phyloP scores from a whole-genome alignment of 2,113 vertebrate genomes.

The Crypturellus undulatus region DNA sequence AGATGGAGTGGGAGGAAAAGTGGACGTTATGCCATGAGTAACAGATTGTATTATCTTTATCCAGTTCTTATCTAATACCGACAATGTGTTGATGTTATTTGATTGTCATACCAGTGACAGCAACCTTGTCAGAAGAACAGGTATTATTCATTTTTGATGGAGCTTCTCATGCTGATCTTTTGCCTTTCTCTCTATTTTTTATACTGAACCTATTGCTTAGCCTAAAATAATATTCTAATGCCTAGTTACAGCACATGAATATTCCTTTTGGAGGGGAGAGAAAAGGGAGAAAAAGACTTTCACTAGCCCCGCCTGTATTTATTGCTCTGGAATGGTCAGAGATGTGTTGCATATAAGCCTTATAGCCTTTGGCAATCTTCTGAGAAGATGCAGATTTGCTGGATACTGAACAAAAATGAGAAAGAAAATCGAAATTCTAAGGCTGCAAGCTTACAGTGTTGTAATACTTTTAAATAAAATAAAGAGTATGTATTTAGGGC shows the following conservation, averaged over 20 bases:
- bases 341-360: not conserved
- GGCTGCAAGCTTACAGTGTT: not conserved
- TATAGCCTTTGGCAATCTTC: not conserved
- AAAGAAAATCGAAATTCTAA: not conserved
- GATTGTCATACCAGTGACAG: slow-evolving; percentile 5
- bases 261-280: not conserved
- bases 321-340: not conserved
- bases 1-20: slow-evolving; percentile 22
- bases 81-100: slow-evolving; percentile 44
- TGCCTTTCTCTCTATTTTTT: not conserved
- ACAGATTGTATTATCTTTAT: slow-evolving; percentile 49
- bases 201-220: not conserved
- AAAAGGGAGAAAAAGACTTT: not conserved
- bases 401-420: not conserved
- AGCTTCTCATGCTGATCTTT: not conserved
- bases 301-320: not conserved
- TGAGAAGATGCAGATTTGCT: not conserved
- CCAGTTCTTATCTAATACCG: not conserved
- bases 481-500: not conserved
- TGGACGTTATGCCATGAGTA: not conserved
- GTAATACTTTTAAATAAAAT: not conserved
- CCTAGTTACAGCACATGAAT: not conserved
- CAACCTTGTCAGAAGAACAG: slow-evolving; percentile 33
- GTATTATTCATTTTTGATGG: slow-evolving; percentile 31
- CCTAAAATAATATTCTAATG: not conserved